Percentiles rank a stretch among this genome's conserved stretches.
Conservation (phyloP, 2,888 invertebrate species). For the Petrolisthes manimaculis region DNA sequence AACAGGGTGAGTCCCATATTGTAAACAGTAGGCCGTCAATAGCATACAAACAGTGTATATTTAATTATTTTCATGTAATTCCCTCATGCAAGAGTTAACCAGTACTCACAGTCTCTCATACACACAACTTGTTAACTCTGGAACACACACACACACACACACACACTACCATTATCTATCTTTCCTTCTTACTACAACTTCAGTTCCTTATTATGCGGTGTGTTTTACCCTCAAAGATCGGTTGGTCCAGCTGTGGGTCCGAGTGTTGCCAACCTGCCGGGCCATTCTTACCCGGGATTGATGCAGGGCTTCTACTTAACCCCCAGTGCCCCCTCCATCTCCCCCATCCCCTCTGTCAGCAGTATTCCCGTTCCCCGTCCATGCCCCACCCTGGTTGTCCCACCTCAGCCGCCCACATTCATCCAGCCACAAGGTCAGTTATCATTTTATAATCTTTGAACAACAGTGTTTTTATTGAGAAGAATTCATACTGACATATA, state of each 20-base stretch:
- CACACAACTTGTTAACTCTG: too few species aligned
- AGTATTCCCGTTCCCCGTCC: constrained; percentile 19
- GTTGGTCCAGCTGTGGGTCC: constrained; percentile 8
- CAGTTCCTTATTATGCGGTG: not conserved
- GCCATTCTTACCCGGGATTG: constrained; percentile 43
- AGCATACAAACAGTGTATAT: too few species aligned
- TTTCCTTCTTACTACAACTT: too few species aligned
- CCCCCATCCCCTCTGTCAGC: constrained; percentile 33
- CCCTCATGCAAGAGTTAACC: not conserved
- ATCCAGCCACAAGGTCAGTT: constrained; percentile 56
- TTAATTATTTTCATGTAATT: not conserved
- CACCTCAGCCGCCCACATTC: constrained; percentile 51
- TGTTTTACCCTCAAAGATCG: not conserved
- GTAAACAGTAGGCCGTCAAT: not conserved
- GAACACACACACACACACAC: not conserved
- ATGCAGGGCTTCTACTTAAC: constrained; percentile 58
- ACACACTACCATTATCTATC: not conserved
- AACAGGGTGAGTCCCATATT: constrained; percentile 30
- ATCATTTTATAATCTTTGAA: too few species aligned
- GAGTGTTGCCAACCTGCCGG: constrained; percentile 1
- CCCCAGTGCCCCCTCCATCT: constrained; percentile 30
- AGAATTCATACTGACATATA: too few species aligned
- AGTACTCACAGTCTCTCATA: too few species aligned
- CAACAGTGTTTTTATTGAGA: too few species aligned
- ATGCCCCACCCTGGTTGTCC: constrained; percentile 51